Evolutionary conservation across 23 tunicate species (phyloP).

Genomic region (Halocynthia aurantium): DNA sequence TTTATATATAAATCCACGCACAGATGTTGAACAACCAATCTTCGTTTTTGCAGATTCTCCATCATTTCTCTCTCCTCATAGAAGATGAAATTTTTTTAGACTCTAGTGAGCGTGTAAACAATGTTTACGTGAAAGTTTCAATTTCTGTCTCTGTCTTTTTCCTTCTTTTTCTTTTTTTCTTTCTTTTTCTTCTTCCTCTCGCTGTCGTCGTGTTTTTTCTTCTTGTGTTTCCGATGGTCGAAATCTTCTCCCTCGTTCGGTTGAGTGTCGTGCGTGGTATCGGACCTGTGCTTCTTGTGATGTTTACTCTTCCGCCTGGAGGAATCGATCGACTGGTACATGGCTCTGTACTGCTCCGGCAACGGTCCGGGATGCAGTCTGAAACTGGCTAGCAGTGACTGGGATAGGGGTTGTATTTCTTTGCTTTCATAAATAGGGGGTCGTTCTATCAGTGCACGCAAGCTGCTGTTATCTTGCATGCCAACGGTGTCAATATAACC

Average conservation of each 20-base stretch:
- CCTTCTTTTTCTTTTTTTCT: conserved; percentile 58
- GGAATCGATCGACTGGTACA: conserved; percentile 46
- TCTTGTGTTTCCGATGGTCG: conserved; percentile 50
- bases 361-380: conserved; percentile 79
- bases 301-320: conserved; percentile 48
- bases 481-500: conserved; percentile 52
- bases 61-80: too few species aligned
- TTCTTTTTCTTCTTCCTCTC: conserved; percentile 61
- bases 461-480: conserved; percentile 47
- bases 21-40: too few species aligned
- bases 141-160: conserved; percentile 54
- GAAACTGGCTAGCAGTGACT: conserved; percentile 54
- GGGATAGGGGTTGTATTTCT: conserved; percentile 58
- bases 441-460: conserved; percentile 55
- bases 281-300: conserved; percentile 67
- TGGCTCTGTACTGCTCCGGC: conserved; percentile 68
- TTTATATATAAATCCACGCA: too few species aligned
- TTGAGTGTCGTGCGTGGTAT: conserved; percentile 28
- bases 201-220: conserved; percentile 78
- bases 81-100: too few species aligned
- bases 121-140: neutral
- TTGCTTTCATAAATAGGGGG: conserved; percentile 78
- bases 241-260: conserved; percentile 44
- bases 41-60: too few species aligned
- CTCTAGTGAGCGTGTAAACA: neutral